These are phyloP conservation scores for Ischnus inquisitorius DNA, from an alignment of 2,888 invertebrate genomes.

Conservation along the genomic window DNA sequence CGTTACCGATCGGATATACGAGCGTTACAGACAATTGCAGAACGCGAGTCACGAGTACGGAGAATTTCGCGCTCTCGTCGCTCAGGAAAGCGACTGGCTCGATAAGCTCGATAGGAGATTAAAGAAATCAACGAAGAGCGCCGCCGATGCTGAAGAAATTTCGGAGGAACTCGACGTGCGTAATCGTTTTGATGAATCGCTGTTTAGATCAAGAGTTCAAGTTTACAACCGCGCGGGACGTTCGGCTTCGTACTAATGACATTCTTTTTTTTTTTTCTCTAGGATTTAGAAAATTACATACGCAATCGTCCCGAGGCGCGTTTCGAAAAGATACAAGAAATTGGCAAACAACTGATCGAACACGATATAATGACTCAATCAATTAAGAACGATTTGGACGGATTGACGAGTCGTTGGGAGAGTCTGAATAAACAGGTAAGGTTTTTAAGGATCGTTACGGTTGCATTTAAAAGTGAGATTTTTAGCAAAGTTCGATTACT, in stretches of 20 bases:
- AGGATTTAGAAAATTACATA: constrained; percentile 94
- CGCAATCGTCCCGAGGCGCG: constrained; percentile 91
- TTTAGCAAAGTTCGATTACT: background rate
- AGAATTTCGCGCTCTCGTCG: constrained; percentile 92
- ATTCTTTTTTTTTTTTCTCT: constrained; percentile 58
- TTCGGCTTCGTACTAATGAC: background rate
- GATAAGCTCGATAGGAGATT: constrained; percentile 93
- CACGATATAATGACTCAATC: constrained; percentile 91
- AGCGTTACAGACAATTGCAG: constrained; percentile 89
- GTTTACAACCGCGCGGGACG: background rate
- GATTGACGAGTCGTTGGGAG: constrained; percentile 89
- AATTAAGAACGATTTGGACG: constrained; percentile 89
- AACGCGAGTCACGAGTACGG: constrained; percentile 93
- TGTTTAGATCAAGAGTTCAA: no score
- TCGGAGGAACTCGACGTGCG: constrained; percentile 95
- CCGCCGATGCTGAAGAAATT: constrained; percentile 96
- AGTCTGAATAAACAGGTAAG: constrained; percentile 90
- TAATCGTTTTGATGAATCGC: constrained; percentile 68
- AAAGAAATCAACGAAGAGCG: constrained; percentile 89
- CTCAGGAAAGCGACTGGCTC: constrained; percentile 93
- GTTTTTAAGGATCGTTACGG: background rate
- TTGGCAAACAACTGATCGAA: constrained; percentile 91
- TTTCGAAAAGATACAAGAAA: constrained; percentile 90
- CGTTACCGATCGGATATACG: constrained; percentile 90
- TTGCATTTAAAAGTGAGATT: no score